Percentiles rank a stretch among this genome's conserved stretches.
phyloP scores from a whole-genome alignment of 2,113 vertebrate genomes.

The Grus americana region DNA sequence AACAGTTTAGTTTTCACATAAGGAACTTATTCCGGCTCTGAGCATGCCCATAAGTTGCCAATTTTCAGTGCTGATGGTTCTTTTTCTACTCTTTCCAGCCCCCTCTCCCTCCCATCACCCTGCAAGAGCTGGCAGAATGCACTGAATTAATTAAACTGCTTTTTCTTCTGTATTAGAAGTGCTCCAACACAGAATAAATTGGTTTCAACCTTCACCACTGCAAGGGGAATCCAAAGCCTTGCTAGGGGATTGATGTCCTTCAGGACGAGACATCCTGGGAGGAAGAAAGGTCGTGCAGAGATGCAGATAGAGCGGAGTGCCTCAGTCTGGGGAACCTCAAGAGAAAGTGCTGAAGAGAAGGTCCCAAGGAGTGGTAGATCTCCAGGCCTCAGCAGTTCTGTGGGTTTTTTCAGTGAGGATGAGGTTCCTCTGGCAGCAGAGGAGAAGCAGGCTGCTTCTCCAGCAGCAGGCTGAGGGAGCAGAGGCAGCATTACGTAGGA shows the following conservation, averaged over 20 bases:
- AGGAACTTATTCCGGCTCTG: background rate
- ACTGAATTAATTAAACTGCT: background rate
- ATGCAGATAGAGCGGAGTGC: background rate
- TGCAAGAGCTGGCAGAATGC: background rate
- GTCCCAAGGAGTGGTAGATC: background rate
- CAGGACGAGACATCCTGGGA: background rate
- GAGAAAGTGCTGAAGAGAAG: background rate
- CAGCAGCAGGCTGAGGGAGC: background rate
- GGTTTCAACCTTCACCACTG: background rate
- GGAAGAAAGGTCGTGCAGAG: background rate
- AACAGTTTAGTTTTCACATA: background rate
- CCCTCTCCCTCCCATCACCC: background rate
- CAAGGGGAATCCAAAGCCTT: background rate
- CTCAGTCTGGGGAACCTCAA: background rate
- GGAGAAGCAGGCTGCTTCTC: background rate
- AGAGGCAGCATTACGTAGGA: accelerated
- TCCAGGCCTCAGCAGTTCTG: background rate
- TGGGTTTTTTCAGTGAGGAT: background rate
- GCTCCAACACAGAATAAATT: background rate
- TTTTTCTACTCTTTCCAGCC: background rate
- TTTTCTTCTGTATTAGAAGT: background rate
- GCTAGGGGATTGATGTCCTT: background rate
- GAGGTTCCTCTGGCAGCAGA: background rate
- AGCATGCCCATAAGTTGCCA: background rate
- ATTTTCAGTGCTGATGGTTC: background rate